Evolutionary conservation across 2,888 invertebrate species (phyloP), one percentile per base, ranked within the genome.

Genomic region (Lathronympha strigana): DNA sequence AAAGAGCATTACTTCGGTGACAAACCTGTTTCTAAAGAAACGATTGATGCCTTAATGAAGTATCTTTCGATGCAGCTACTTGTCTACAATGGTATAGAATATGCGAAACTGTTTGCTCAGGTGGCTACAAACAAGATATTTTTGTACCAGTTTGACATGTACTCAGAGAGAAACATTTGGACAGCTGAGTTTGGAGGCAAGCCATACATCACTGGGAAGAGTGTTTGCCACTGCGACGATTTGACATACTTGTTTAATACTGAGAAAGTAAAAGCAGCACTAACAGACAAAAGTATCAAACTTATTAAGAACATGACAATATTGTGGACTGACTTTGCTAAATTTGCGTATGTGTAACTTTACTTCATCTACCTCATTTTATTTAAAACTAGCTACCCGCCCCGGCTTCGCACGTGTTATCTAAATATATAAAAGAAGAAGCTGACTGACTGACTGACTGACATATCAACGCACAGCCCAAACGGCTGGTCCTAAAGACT

Each of bases 301-400:
- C 64, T 66, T 55, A 66, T 72, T 2, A 25, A 68, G n/a, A 67
- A 54, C 33, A 40, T 62, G 2, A 68, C 70, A 2, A 68, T 43
- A 49, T 25, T 72, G 21, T 72, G 68, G 69, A 67, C 72, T 13
- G 67, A 72, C 33, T 72, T 72, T 57, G 70, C 70, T 28, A 70
- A 67, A 61, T 64, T 57, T 23, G 72, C 70, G 70, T 72, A 53
- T 38, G 68, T 63, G 49, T 40, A n/a, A n/a, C n/a, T n/a, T 47
- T 15, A n/a, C n/a, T n/a, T n/a, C n/a, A n/a, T n/a, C n/a, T n/a
- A n/a, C 31, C 31, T 31, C 31, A 15, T 15, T 15, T 4, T n/a
- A n/a, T n/a, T 31, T 31, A 9, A 31, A 31, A 31, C 31, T n/a
- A n/a, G n/a, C n/a, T n/a, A n/a, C n/a, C n/a, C n/a, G n/a, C n/a